Evolutionary conservation across 2,797 vertebrate species (phyloP).

Genomic region (Argentina silus): DNA sequence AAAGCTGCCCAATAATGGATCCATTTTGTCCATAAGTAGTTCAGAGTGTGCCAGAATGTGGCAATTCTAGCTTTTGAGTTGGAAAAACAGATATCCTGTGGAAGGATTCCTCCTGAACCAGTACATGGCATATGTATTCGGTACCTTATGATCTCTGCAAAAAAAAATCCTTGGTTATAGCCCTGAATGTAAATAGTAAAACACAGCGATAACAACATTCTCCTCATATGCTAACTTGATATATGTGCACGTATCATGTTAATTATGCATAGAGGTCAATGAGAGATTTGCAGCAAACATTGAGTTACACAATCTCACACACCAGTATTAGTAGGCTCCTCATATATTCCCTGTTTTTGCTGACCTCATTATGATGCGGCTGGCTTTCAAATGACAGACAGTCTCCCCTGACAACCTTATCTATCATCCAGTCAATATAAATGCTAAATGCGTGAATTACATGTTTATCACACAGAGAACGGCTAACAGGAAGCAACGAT

Average conservation of each 20-base stretch:
- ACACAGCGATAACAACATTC: too few relatives aligned
- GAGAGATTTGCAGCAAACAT: too few relatives aligned
- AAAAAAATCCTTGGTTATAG: too few relatives aligned
- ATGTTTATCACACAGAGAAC: slow-evolving; percentile 3
- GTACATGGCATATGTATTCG: too few relatives aligned
- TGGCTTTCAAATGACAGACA: background rate
- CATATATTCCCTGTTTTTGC: background rate
- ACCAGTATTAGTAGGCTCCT: background rate
- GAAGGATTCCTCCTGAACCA: too few relatives aligned
- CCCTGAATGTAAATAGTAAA: too few relatives aligned
- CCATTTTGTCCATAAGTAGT: too few relatives aligned
- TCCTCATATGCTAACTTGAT: background rate
- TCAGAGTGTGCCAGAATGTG: too few relatives aligned
- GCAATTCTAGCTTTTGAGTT: background rate
- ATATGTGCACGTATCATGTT: background rate
- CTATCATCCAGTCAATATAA: slow-evolving; percentile 16
- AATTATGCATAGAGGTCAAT: too few relatives aligned
- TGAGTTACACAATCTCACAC: background rate
- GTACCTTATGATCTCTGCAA: too few relatives aligned
- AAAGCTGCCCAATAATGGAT: too few relatives aligned
- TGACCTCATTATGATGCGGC: background rate
- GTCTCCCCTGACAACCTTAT: background rate
- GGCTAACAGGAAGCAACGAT: background rate
- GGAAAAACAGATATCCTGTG: background rate
- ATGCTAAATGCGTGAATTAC: slow-evolving; percentile 15